These are phyloP conservation scores for Erannis defoliaria DNA, from an alignment of 2,888 invertebrate genomes.

Conservation along the genomic window DNA sequence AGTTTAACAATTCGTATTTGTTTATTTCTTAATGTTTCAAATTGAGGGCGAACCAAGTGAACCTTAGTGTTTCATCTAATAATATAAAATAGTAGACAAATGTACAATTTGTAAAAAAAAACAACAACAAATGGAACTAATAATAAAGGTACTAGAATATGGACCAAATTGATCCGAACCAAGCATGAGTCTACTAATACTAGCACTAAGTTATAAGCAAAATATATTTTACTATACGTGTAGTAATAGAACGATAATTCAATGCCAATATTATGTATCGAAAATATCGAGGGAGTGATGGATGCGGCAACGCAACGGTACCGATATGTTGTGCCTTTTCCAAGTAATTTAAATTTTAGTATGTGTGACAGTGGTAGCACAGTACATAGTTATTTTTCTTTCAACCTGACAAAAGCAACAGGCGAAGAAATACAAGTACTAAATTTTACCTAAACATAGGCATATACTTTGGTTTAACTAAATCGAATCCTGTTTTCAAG, in stretches of 20 bases:
- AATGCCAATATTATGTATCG: constrained; percentile 25
- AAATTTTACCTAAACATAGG: constrained; percentile 43
- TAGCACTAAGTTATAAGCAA: background rate
- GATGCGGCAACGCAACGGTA: constrained; percentile 38
- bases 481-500: constrained; percentile 77
- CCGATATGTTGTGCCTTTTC: constrained; percentile 43
- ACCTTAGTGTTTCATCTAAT: background rate
- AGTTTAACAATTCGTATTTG: background rate
- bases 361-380: constrained; percentile 45
- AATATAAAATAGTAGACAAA: background rate
- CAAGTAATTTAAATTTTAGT: constrained; percentile 41
- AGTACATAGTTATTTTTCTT: constrained; percentile 39
- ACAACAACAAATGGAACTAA: no score
- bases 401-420: constrained; percentile 23
- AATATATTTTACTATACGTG: background rate
- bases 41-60: background rate
- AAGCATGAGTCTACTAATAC: no score
- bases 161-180: no score
- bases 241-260: constrained; percentile 22
- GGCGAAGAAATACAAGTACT: background rate
- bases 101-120: background rate
- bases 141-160: no score
- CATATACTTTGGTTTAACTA: constrained; percentile 39
- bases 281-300: constrained; percentile 35
- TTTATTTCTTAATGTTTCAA: background rate